Evolutionary conservation across 2,797 vertebrate species (phyloP), one percentile per base, ranked within the genome.

Genomic region (Platyrinchus mystaceus): DNA sequence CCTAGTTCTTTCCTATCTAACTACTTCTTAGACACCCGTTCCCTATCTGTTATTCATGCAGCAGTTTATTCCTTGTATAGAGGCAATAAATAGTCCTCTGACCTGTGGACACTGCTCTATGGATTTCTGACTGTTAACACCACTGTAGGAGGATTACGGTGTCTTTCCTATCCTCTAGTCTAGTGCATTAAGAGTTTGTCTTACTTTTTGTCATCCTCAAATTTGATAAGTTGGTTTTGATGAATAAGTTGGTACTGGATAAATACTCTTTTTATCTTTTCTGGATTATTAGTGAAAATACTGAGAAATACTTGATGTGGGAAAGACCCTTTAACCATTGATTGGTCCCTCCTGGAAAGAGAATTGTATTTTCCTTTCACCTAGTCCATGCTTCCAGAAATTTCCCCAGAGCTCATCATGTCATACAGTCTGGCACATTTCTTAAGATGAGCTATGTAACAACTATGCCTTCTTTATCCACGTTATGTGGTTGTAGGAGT

Each of bases 381-480:
- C 46, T 84, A 81, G 58, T 84, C 66, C 52, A 2, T 1, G 2
- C 22, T 85, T 87, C 41, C 49, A 75, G 36, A 66, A 47, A 75
- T 91, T 84, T 78, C 9, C 44, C 20, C 7, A 20, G 58, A 70
- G 58, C 32, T 66, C 18, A 43, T 64, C 18, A 11, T 41, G 55
- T 88, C 55, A 37, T 46, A 20, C 50, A 63, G 46, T 76, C 83
- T 78, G 88, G 80, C 69, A 76, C 62, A 30, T 81, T 87, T 87
- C 55, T 93, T 47, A 47, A 53, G 53, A 93, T 73, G n/a, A 90
- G n/a, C 77, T 81, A 1, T 44, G 30, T 34, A 84, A 81, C 39
- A 94, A n/a, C 62, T 90, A 69, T 94, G 93, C 86, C 46, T 94
- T 75, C 73, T 93, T 94, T 94, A 84, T 93, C 93, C 34, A 6